phyloP scores from a whole-genome alignment of 35 echinoderm and acorn worm species.

The Ptychodera flava region DNA sequence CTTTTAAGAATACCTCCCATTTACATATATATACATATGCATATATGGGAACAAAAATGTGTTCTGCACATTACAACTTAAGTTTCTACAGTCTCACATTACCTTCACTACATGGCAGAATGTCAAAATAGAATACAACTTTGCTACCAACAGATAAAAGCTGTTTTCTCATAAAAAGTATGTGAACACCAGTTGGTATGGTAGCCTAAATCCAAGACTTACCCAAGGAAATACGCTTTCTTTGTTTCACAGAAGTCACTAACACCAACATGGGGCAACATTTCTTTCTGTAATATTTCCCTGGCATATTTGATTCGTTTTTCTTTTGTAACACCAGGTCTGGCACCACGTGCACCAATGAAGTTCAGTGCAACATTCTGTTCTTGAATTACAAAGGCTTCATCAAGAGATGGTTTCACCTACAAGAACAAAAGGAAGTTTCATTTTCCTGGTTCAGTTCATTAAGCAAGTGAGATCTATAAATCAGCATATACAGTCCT shows the following conservation, averaged over 20 bases:
- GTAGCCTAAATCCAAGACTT: too few species aligned
- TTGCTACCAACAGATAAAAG: too few species aligned
- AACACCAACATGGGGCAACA: constrained; percentile 91
- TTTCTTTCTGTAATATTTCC: constrained; percentile 98
- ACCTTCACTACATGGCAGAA: too few species aligned
- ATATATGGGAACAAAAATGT: too few species aligned
- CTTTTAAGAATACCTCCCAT: too few species aligned
- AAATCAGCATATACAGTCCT: constrained; percentile 4
- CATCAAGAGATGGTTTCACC: constrained; percentile 97
- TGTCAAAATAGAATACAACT: too few species aligned
- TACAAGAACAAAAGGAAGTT: constrained; percentile 1
- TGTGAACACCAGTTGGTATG: too few species aligned
- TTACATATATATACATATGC: too few species aligned
- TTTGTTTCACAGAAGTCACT: constrained; percentile 99
- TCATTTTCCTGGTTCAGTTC: background rate
- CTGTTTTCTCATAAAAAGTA: too few species aligned
- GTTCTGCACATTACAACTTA: too few species aligned
- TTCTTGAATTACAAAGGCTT: constrained; percentile 98
- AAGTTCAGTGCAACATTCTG: constrained; percentile 98
- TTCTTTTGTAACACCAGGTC: constrained; percentile 99
- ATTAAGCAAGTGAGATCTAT: background rate
- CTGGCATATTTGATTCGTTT: constrained; percentile 91
- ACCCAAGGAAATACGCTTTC: constrained; percentile 97
- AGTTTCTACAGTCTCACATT: too few species aligned
- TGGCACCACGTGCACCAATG: constrained; percentile 87